Percentiles rank a stretch among this genome's conserved stretches.
Conservation (phyloP, 2,113 vertebrate species). For the Trichomycterus rosablanca region DNA sequence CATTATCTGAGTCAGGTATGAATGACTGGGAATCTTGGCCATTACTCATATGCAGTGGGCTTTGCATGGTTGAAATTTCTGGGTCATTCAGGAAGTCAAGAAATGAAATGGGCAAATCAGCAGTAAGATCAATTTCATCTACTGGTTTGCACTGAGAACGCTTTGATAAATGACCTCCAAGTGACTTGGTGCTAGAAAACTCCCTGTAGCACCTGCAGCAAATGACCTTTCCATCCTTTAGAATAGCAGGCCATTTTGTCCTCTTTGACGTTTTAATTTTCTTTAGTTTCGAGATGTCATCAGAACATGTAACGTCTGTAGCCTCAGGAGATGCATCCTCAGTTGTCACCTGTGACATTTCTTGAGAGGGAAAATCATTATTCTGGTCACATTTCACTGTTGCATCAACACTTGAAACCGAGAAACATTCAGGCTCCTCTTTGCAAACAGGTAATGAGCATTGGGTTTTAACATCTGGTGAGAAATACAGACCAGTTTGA, state of each 20-base stretch:
- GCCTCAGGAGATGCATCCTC: slow-evolving; percentile 28
- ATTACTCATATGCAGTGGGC: slow-evolving; percentile 40
- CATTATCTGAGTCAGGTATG: slow-evolving; percentile 19
- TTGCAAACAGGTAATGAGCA: slow-evolving; percentile 30
- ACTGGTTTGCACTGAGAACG: slow-evolving; percentile 90
- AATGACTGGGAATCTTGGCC: slow-evolving; percentile 23
- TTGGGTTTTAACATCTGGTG: slow-evolving; percentile 31
- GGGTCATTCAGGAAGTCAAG: slow-evolving; percentile 90
- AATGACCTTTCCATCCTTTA: slow-evolving; percentile 95
- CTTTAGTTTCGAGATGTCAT: slow-evolving; percentile 77
- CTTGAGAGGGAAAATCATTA: slow-evolving; percentile 29
- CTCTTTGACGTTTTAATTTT: slow-evolving; percentile 78
- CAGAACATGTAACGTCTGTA: slow-evolving; percentile 33
- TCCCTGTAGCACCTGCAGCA: slow-evolving; percentile 95
- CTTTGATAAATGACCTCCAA: slow-evolving; percentile 95
- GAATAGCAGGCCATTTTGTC: slow-evolving; percentile 96
- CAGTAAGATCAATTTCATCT: slow-evolving; percentile 85
- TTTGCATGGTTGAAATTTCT: slow-evolving; percentile 59
- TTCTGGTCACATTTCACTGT: slow-evolving; percentile 17
- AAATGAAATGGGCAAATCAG: slow-evolving; percentile 83
- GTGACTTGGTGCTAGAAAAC: slow-evolving; percentile 93
- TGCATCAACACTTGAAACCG: slow-evolving; percentile 14
- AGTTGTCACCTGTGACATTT: slow-evolving; percentile 29
- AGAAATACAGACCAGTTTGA: slow-evolving; percentile 14
- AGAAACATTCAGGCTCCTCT: slow-evolving; percentile 32